Evolutionary conservation across 2,113 vertebrate genomes (phyloP).

Genomic region (Vireo altiloquus): DNA sequence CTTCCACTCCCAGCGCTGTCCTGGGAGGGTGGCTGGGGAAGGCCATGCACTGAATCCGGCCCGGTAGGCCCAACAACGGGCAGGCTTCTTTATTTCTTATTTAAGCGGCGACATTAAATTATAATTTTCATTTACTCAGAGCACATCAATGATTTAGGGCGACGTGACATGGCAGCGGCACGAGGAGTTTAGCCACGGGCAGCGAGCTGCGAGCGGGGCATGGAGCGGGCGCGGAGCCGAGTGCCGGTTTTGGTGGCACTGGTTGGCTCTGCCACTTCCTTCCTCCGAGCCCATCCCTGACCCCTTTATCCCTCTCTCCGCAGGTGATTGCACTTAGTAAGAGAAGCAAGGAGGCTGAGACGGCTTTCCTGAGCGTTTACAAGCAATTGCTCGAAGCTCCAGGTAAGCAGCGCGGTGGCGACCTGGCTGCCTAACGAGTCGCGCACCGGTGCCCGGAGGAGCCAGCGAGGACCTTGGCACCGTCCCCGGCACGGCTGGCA

Average conservation of each 20-base stretch:
- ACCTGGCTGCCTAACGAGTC: constrained; percentile 1
- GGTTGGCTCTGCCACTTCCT: accelerated
- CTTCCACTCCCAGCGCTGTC: neutral
- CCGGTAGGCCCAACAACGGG: neutral
- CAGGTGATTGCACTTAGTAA: constrained; percentile 97
- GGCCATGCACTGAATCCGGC: accelerated
- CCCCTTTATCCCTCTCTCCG: neutral
- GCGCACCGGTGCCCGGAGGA: neutral
- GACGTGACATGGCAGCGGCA: neutral
- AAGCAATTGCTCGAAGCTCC: constrained; percentile 93
- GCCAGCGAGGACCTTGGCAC: neutral
- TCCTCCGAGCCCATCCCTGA: neutral
- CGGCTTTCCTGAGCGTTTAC: constrained; percentile 94
- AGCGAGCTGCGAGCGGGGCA: neutral
- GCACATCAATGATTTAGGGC: constrained; percentile 51
- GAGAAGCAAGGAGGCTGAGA: constrained; percentile 95
- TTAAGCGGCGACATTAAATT: constrained; percentile 59
- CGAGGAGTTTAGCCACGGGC: neutral
- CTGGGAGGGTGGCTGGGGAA: neutral
- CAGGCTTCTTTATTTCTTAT: constrained; percentile 59
- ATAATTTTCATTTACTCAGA: constrained; percentile 67
- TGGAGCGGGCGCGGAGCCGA: neutral
- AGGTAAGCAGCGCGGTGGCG: constrained; percentile 81
- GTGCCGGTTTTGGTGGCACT: accelerated
- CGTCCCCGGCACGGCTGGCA: neutral